Evolutionary conservation across 2,113 vertebrate species (phyloP).

Genomic region (Antechinus stuartii): DNA sequence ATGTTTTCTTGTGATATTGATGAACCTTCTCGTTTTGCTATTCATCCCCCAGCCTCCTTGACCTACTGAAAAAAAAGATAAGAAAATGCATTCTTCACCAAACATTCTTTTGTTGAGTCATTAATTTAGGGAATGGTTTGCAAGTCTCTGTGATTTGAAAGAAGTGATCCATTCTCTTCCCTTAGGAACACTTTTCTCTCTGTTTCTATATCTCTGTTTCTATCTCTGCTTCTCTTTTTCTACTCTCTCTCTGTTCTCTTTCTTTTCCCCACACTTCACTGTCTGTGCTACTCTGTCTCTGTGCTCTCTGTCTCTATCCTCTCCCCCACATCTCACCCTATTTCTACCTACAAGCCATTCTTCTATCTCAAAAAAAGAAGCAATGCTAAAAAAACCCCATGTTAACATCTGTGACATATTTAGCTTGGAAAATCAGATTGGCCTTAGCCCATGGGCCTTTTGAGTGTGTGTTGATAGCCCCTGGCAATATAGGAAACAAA

Average conservation of each 20-base stretch:
- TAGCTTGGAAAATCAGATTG: background rate
- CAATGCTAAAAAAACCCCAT: background rate
- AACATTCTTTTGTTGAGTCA: background rate
- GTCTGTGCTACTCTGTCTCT: background rate
- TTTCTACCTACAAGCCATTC: background rate
- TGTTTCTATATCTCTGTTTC: background rate
- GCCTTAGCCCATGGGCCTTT: background rate
- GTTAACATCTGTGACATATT: background rate
- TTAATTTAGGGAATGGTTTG: background rate
- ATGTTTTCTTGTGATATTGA: conserved; percentile 1
- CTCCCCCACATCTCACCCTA: background rate
- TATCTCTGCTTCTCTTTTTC: background rate
- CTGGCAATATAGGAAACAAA: fast-evolving
- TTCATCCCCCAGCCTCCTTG: too few species aligned
- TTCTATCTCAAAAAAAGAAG: background rate
- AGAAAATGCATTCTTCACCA: background rate
- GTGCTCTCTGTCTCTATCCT: background rate
- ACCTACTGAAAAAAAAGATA: background rate
- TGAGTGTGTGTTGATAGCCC: background rate
- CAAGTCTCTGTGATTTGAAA: background rate
- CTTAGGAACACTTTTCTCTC: background rate
- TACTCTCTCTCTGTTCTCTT: background rate
- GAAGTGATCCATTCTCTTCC: background rate
- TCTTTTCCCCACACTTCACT: background rate
- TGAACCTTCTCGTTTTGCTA: background rate